These are phyloP conservation scores for Desmodus rotundus DNA, from an alignment of 2,113 vertebrate genomes.

Conservation along the genomic window DNA sequence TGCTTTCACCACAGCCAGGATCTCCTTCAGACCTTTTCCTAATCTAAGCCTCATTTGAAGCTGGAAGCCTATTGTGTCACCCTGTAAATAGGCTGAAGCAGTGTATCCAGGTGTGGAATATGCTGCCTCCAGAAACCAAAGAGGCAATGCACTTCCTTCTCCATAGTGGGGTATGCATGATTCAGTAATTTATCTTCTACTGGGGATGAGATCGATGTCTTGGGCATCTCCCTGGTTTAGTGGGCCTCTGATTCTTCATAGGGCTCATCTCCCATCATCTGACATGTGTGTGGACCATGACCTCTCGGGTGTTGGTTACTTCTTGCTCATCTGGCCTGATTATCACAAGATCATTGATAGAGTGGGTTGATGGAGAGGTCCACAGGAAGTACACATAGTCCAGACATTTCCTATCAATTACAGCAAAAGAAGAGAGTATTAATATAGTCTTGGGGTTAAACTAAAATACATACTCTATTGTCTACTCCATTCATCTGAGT, in stretches of 20 bases:
- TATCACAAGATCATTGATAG: neutral
- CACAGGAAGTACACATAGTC: neutral
- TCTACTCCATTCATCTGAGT: neutral
- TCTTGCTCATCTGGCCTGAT: neutral
- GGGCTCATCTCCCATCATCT: neutral
- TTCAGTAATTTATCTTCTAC: neutral
- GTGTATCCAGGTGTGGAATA: accelerated
- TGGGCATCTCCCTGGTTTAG: neutral
- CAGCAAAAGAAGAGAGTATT: neutral
- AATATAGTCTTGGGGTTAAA: neutral
- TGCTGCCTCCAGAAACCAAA: neutral
- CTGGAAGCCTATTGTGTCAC: neutral
- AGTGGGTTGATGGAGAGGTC: neutral
- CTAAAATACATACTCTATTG: neutral
- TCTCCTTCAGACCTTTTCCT: neutral
- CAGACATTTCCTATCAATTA: neutral
- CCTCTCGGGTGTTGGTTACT: neutral
- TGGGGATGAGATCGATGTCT: neutral
- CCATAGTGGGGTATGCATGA: neutral
- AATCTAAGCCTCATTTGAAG: neutral
- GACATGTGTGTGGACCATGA: neutral
- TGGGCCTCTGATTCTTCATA: neutral
- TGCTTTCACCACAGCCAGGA: neutral
- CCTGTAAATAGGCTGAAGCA: neutral
- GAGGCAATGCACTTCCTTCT: neutral